Evolutionary conservation across 1,140 invertebrate species (phyloP).

Genomic region (Drosophila suzukii): DNA sequence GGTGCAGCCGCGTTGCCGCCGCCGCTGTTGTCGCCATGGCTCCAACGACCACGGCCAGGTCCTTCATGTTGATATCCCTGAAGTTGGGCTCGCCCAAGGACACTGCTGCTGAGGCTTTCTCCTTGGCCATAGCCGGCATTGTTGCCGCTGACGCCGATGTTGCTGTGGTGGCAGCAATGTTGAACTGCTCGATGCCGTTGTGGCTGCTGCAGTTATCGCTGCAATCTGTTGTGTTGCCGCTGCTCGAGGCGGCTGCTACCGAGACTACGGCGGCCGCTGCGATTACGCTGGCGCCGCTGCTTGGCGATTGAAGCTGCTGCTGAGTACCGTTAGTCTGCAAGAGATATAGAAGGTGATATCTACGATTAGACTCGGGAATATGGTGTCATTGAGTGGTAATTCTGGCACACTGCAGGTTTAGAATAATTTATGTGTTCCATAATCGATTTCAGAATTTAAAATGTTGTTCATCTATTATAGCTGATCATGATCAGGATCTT

Average conservation of each 20-base stretch:
- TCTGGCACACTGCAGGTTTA: too few species aligned
- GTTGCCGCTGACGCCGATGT: constrained; percentile 52
- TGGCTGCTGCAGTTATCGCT: constrained; percentile 5
- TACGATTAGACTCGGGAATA: neutral
- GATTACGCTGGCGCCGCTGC: constrained; percentile 58
- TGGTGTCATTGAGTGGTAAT: too few species aligned
- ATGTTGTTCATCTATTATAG: too few species aligned
- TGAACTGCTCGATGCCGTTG: constrained; percentile 33
- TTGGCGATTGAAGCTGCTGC: constrained; percentile 57
- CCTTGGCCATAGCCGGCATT: constrained; percentile 84
- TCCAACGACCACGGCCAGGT: constrained; percentile 44
- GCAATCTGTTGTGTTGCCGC: constrained; percentile 33
- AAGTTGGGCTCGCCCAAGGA: constrained; percentile 74
- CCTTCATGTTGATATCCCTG: constrained; percentile 67
- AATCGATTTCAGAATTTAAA: too few species aligned
- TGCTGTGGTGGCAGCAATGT: constrained; percentile 47
- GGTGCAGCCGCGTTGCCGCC: constrained; percentile 47
- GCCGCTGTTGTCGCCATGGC: constrained; percentile 59
- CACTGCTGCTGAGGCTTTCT: constrained; percentile 77
- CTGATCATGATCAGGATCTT: too few species aligned
- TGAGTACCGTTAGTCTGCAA: constrained; percentile 81
- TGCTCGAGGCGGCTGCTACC: constrained; percentile 52
- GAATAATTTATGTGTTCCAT: neutral
- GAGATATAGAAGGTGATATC: neutral
- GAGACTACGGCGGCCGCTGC: constrained; percentile 56